Percentiles rank a stretch among this genome's conserved stretches.
These are phyloP conservation scores for Stichodactyla helianthus DNA, from an alignment of 64 coral and sea anemone species.

Conservation along the genomic window DNA sequence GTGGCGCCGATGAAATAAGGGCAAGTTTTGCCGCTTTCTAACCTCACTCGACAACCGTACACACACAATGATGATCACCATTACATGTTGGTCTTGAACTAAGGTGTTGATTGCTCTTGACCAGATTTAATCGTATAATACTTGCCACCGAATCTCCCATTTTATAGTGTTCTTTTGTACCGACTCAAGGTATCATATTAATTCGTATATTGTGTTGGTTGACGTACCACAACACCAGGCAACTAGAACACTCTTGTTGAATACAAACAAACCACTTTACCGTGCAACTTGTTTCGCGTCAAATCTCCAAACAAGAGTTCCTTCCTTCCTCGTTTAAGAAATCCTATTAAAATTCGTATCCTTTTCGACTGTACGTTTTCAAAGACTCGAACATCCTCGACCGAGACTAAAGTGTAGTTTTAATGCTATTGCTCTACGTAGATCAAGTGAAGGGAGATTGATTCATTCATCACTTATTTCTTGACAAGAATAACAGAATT, in stretches of 20 bases:
- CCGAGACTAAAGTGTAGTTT: background rate
- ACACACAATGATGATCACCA: background rate
- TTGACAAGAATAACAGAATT: background rate
- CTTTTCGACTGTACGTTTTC: background rate
- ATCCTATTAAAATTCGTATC: background rate
- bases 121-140: background rate
- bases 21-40: background rate
- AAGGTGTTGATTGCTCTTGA: background rate
- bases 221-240: background rate
- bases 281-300: background rate
- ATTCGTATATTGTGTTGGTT: background rate
- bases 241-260: background rate
- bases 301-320: background rate
- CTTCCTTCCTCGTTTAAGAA: background rate
- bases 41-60: background rate
- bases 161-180: constrained; percentile 5
- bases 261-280: background rate
- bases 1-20: background rate
- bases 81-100: background rate
- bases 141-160: background rate
- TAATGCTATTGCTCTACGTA: background rate
- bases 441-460: background rate
- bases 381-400: background rate
- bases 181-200: constrained; percentile 8
- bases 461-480: background rate